Evolutionary conservation across 2,113 vertebrate species (phyloP).

Genomic region (Thalassoma bifasciatum): DNA sequence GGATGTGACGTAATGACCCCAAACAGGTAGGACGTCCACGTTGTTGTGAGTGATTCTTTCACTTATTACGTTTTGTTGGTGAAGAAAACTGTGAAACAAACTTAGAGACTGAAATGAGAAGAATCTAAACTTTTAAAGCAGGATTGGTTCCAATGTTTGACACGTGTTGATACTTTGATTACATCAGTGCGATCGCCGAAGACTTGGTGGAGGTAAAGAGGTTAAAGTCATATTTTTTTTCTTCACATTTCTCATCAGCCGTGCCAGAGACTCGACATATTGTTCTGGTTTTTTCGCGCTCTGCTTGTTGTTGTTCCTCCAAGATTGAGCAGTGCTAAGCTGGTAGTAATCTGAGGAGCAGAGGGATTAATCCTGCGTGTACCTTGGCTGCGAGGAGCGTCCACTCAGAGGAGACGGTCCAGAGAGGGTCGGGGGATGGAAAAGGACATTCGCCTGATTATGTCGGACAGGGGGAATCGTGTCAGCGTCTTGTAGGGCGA

Average conservation of each 20-base stretch:
- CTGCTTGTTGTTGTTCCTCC: constrained; percentile 66
- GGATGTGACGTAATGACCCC: no score
- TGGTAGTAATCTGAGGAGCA: constrained; percentile 71
- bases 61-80: no score
- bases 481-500: constrained; percentile 62
- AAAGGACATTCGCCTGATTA: constrained; percentile 75
- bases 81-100: no score
- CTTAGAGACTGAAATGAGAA: no score
- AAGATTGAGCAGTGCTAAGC: constrained; percentile 75
- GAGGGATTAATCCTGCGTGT: constrained; percentile 70
- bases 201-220: no score
- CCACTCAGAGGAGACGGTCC: constrained; percentile 33
- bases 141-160: no score
- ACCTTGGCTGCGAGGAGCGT: constrained; percentile 33
- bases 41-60: no score
- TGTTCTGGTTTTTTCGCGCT: constrained; percentile 67
- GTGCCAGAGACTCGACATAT: constrained; percentile 47
- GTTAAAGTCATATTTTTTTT: constrained; percentile 39
- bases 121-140: no score
- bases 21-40: no score
- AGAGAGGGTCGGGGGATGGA: constrained; percentile 28
- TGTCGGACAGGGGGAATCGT: constrained; percentile 69
- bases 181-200: no score
- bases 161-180: no score
- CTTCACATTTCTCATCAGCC: constrained; percentile 57